Conservation (phyloP, 2,113 vertebrate genomes). For the Cheirogaleus medius region DNA sequence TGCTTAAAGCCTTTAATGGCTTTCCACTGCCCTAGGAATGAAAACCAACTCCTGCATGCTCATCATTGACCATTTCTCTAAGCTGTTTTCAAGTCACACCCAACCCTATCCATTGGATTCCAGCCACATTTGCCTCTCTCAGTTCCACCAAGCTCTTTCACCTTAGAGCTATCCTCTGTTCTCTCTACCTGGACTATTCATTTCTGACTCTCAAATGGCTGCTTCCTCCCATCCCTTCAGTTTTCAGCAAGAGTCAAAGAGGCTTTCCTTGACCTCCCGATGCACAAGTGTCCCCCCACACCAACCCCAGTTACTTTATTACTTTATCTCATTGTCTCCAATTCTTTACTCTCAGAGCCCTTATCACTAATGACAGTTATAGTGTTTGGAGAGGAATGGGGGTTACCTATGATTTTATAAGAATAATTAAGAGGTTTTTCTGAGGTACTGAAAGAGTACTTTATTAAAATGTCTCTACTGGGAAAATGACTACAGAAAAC, state of each 20-base stretch:
- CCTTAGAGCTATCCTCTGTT: neutral
- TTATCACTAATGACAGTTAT: neutral
- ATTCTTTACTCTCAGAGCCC: neutral
- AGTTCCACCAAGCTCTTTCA: neutral
- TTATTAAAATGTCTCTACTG: constrained; percentile 39
- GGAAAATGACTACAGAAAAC: constrained; percentile 40
- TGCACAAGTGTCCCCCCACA: neutral
- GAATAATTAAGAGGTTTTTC: neutral
- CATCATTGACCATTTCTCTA: neutral
- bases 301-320: neutral
- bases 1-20: neutral
- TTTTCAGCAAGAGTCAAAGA: neutral
- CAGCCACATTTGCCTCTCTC: neutral
- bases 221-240: neutral
- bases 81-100: neutral
- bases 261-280: neutral
- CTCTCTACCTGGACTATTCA: neutral
- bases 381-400: neutral
- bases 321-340: neutral
- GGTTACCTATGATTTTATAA: neutral
- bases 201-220: neutral
- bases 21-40: neutral
- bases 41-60: neutral
- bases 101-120: neutral
- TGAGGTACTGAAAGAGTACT: neutral